Evolutionary conservation across 2,797 vertebrate genomes (phyloP).

Genomic region (Lemur catta): DNA sequence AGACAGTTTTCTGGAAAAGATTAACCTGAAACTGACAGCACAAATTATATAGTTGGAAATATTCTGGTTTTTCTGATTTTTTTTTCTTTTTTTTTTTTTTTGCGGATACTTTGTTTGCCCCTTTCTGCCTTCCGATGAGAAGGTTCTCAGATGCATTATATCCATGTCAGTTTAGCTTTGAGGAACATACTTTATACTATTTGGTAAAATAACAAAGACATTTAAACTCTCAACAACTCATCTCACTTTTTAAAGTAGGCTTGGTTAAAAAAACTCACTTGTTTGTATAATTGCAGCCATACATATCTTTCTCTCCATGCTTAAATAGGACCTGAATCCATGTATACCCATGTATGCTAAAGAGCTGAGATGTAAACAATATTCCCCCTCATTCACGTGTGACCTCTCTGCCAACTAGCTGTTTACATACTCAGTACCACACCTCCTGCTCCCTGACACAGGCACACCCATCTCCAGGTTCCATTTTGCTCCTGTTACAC

Average conservation of each 20-base stretch:
- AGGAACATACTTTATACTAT: neutral
- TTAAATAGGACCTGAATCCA: neutral
- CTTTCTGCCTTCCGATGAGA: neutral
- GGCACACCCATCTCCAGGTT: neutral
- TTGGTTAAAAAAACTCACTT: neutral
- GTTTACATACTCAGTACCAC: neutral
- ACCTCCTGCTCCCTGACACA: no score
- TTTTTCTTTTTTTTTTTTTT: neutral
- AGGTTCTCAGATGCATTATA: neutral
- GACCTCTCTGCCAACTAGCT: neutral
- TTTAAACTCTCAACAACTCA: neutral
- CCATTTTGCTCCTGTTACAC: neutral
- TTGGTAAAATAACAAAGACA: neutral
- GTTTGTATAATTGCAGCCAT: neutral
- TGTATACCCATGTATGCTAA: neutral
- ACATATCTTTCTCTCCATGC: neutral
- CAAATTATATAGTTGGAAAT: neutral
- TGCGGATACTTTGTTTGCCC: neutral
- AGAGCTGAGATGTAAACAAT: neutral
- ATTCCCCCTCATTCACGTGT: neutral
- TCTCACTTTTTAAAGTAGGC: neutral
- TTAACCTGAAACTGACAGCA: conserved; percentile 26
- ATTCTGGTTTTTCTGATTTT: neutral
- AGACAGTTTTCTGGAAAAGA: conserved; percentile 32
- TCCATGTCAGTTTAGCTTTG: neutral